A percentile compares a stretch with the other conserved stretches of the same genome.
These are phyloP conservation scores for Crotalus tigris DNA, from an alignment of 2,113 vertebrate genomes.

Conservation along the genomic window DNA sequence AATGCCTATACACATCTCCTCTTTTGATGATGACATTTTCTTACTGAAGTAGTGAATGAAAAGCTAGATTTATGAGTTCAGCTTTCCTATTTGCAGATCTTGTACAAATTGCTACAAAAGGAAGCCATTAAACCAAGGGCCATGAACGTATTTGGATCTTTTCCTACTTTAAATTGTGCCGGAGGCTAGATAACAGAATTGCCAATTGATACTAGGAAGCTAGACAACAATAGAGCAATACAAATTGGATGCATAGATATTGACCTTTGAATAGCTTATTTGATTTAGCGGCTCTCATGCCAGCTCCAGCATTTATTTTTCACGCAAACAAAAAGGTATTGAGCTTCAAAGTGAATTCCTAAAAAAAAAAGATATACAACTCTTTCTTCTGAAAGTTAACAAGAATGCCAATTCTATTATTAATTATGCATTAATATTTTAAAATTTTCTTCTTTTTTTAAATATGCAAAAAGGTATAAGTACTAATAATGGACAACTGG, in stretches of 20 bases:
- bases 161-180: constrained; percentile 50
- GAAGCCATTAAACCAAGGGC: constrained; percentile 44
- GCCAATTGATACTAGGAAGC: constrained; percentile 25
- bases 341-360: background rate
- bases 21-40: background rate
- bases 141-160: constrained; percentile 34
- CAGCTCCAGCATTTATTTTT: background rate
- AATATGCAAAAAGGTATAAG: background rate
- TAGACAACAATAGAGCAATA: constrained; percentile 11
- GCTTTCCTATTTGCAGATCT: constrained; percentile 38
- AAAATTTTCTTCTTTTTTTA: background rate
- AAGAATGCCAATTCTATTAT: background rate
- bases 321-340: background rate
- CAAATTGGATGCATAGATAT: background rate
- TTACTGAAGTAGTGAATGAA: background rate
- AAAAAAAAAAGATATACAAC: background rate
- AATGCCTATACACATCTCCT: background rate
- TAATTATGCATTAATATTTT: background rate
- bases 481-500: background rate
- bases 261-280: constrained; percentile 16
- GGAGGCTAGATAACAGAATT: constrained; percentile 38
- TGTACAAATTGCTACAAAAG: constrained; percentile 55
- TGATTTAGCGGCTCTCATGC: background rate
- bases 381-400: background rate
- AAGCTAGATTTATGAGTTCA: background rate